phyloP scores from a whole-genome alignment of 1,140 invertebrate species.

The Trichogramma pretiosum region DNA sequence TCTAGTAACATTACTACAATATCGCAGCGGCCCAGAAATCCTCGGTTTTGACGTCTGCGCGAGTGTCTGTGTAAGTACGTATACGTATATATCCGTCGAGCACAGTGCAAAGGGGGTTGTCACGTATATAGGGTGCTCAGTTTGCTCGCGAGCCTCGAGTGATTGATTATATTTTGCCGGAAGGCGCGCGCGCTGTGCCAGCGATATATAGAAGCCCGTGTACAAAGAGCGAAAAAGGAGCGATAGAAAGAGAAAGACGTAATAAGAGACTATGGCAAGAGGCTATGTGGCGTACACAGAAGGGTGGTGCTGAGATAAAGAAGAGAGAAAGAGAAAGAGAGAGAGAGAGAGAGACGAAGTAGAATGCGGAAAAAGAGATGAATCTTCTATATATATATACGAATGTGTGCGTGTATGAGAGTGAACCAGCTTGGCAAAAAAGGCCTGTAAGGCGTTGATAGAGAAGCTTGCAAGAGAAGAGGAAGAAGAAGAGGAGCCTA shows the following conservation, averaged over 20 bases:
- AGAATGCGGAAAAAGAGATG: constrained; percentile 18
- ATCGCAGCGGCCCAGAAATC: too few species aligned
- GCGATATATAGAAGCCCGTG: background rate
- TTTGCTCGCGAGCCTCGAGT: constrained; percentile 36
- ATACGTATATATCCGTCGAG: too few species aligned
- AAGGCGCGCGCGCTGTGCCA: constrained; percentile 38
- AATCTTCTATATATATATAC: constrained; percentile 10
- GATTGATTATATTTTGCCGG: constrained; percentile 46
- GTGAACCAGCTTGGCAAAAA: constrained; percentile 11
- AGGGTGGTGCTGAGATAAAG: constrained; percentile 25
- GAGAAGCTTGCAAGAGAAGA: constrained; percentile 21
- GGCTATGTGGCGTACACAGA: too few species aligned
- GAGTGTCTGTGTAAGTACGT: too few species aligned
- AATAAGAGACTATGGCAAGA: too few species aligned
- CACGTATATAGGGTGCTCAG: too few species aligned
- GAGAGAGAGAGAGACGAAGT: constrained; percentile 1
- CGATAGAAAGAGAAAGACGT: constrained; percentile 17
- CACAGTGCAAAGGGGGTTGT: too few species aligned
- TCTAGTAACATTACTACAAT: too few species aligned
- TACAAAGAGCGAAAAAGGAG: constrained; percentile 18
- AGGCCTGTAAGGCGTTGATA: constrained; percentile 30
- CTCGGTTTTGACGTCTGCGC: too few species aligned
- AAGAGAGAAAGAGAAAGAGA: constrained; percentile 21
- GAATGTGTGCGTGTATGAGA: background rate
- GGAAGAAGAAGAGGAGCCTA: background rate